Conservation (phyloP, 2,113 vertebrate genomes). For the Arizona elegans region DNA sequence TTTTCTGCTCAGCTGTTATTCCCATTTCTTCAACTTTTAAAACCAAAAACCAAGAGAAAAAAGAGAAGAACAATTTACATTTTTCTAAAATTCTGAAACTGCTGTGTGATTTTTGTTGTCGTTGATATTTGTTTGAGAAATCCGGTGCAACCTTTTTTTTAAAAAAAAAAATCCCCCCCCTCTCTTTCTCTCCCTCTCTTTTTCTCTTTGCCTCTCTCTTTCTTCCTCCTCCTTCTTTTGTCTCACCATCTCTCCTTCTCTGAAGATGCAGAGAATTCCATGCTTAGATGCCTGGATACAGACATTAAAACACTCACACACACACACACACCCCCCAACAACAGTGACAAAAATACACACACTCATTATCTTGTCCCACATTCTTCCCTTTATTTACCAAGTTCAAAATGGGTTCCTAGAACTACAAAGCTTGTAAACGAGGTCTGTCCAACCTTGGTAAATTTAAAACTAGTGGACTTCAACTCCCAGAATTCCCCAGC, state of each 20-base stretch:
- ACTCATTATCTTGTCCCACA: not conserved
- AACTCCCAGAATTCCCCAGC: not conserved
- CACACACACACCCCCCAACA: not conserved
- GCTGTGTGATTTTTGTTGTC: conserved; percentile 58
- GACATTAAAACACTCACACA: conserved; percentile 35
- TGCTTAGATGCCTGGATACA: conserved; percentile 62
- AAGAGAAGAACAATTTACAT: not conserved
- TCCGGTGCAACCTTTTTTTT: conserved; percentile 62
- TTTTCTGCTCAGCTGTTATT: not conserved
- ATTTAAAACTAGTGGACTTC: not conserved
- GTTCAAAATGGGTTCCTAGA: conserved; percentile 27
- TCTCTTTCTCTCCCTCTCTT: conserved; percentile 1
- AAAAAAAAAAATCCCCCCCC: not conserved
- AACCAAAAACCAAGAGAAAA: not conserved
- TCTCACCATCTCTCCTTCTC: conserved; percentile 65
- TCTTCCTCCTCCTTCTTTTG: conserved; percentile 29
- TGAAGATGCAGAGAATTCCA: conserved; percentile 74
- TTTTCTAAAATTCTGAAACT: conserved; percentile 48
- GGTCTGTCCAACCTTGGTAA: not conserved
- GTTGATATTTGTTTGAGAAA: conserved; percentile 60
- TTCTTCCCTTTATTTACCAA: conserved; percentile 32
- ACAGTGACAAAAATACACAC: not conserved
- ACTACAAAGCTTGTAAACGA: conserved; percentile 36
- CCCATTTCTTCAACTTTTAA: not conserved
- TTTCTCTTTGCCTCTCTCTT: conserved; percentile 39